Conservation (phyloP, 2,113 vertebrate species). For the Trichechus manatus region DNA sequence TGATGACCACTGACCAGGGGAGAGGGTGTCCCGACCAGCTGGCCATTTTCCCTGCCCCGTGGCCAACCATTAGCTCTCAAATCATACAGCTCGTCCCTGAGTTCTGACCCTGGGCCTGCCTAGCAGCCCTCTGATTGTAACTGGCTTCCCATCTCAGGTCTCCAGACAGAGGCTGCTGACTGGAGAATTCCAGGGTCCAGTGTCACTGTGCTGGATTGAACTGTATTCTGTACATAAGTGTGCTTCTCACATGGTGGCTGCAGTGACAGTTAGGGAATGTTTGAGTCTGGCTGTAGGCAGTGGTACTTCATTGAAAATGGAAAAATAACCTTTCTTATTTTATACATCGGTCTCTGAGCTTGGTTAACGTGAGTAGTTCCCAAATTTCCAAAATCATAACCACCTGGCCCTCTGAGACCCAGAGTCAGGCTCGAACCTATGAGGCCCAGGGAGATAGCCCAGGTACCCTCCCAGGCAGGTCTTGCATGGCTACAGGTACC, state of each 20-base stretch:
- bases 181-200: too few species aligned
- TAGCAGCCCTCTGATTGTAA: neutral
- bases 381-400: neutral
- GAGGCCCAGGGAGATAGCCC: neutral
- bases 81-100: neutral
- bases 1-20: neutral
- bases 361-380: neutral
- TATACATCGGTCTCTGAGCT: neutral
- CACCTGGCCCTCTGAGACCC: neutral
- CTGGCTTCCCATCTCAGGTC: neutral
- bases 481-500: neutral
- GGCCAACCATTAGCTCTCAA: neutral
- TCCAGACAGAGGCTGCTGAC: neutral
- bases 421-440: neutral
- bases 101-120: neutral
- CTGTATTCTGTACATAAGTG: neutral
- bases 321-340: neutral
- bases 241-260: neutral
- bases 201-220: rapidly evolving
- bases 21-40: neutral
- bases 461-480: neutral
- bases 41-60: neutral
- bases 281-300: neutral
- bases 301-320: neutral
- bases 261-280: neutral